Conservation (phyloP, 2,888 invertebrate genomes). For the Torymus auratus region DNA sequence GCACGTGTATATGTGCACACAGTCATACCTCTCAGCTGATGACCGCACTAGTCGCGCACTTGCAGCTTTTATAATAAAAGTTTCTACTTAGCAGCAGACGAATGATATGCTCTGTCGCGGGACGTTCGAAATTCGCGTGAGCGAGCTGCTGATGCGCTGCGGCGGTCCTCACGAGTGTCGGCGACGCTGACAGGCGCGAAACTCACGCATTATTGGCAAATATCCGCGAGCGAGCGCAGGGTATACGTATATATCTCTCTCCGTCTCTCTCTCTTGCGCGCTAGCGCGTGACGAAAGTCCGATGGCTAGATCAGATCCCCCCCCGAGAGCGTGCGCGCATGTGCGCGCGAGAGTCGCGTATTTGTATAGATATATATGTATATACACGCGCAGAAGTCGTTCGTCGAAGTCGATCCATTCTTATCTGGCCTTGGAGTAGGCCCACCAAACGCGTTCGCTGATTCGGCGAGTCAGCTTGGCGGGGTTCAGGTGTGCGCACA, state of each 20-base stretch:
- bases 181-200: not conserved
- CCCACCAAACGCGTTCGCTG: not conserved
- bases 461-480: constrained; percentile 3
- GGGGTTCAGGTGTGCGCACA: no score
- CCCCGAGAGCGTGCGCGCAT: constrained; percentile 5
- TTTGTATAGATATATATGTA: no score
- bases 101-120: no score
- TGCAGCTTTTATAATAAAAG: not conserved
- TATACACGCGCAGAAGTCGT: no score
- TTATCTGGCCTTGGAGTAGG: constrained; percentile 70
- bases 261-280: not conserved
- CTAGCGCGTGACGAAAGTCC: constrained; percentile 32
- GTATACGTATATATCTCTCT: not conserved
- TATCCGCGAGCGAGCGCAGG: not conserved
- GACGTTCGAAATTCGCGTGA: no score
- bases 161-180: not conserved
- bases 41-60: not conserved
- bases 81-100: no score
- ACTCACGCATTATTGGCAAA: constrained; percentile 49
- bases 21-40: no score
- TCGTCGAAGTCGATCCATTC: constrained; percentile 67
- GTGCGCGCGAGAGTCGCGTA: no score
- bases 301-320: no score
- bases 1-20: no score
- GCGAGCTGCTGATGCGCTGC: no score